Percentiles rank a stretch among this genome's conserved stretches.
These are phyloP conservation scores for Orthonevra nobilis DNA, from an alignment of 2,888 invertebrate genomes.

Conservation along the genomic window DNA sequence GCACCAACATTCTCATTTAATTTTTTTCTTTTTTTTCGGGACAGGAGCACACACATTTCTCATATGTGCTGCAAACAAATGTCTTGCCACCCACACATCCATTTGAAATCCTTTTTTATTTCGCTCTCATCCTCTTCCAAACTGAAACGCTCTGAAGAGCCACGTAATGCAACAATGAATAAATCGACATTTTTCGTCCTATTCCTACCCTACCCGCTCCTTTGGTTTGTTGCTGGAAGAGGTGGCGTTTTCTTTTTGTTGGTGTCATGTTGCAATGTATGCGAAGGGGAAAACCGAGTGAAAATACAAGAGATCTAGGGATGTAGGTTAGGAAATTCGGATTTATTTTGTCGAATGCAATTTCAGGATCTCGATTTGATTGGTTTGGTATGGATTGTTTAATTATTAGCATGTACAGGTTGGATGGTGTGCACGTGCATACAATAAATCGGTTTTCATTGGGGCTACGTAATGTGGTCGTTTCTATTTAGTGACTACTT, in stretches of 20 bases:
- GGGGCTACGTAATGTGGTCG: too few relatives aligned
- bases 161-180: slow-evolving; percentile 69
- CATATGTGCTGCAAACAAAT: slow-evolving; percentile 58
- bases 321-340: slow-evolving; percentile 64
- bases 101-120: slow-evolving; percentile 20
- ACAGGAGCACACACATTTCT: neutral
- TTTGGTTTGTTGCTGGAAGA: slow-evolving; percentile 13
- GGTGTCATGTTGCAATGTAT: slow-evolving; percentile 34
- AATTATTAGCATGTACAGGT: slow-evolving; percentile 26
- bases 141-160: slow-evolving; percentile 43
- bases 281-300: slow-evolving; percentile 28
- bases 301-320: slow-evolving; percentile 50
- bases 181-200: slow-evolving; percentile 59
- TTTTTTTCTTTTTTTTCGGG: too few relatives aligned
- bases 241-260: slow-evolving; percentile 13
- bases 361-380: slow-evolving; percentile 50
- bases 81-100: slow-evolving; percentile 30
- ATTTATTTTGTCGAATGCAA: slow-evolving; percentile 60
- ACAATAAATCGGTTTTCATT: neutral
- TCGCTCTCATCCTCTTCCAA: neutral
- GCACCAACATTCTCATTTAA: slow-evolving; percentile 27
- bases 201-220: slow-evolving; percentile 21
- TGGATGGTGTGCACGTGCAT: too few relatives aligned
- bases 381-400: slow-evolving; percentile 35
- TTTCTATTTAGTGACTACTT: too few relatives aligned